Conservation (phyloP, 1,140 invertebrate species). For the Camponotus vicinus region DNA sequence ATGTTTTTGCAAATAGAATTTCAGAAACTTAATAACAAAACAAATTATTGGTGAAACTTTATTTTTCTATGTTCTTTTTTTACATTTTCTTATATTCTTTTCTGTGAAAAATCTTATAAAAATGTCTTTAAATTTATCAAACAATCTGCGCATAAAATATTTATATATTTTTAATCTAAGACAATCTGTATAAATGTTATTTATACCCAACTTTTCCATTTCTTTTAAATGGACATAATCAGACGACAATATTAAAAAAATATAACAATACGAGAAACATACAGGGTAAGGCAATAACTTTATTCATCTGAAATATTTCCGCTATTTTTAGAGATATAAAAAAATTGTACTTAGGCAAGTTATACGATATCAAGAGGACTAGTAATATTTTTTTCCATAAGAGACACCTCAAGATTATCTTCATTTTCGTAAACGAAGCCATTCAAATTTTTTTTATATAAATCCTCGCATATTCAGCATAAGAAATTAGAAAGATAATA, state of each 20-base stretch:
- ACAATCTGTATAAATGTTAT: not conserved
- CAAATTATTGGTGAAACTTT: not conserved
- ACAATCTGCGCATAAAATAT: constrained; percentile 20
- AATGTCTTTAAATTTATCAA: constrained; percentile 7
- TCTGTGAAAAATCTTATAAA: not conserved
- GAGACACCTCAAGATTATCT: too few species aligned
- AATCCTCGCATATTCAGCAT: too few species aligned
- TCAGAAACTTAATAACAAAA: not conserved
- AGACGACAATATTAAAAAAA: constrained; percentile 40
- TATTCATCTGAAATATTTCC: too few species aligned
- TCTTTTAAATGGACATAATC: not conserved
- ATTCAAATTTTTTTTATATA: too few species aligned
- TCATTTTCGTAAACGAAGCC: too few species aligned
- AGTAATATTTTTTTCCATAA: too few species aligned
- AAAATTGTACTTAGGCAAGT: too few species aligned
- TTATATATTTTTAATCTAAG: not conserved
- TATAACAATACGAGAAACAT: constrained; percentile 21
- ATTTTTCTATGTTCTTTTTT: not conserved
- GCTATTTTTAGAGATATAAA: too few species aligned
- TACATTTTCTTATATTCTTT: not conserved
- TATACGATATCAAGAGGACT: too few species aligned
- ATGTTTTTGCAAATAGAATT: not conserved
- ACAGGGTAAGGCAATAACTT: too few species aligned
- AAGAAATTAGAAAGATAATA: too few species aligned
- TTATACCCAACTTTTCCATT: not conserved